These are phyloP conservation scores for Herminia tarsipennalis DNA, from an alignment of 2,888 invertebrate species.

Conservation along the genomic window DNA sequence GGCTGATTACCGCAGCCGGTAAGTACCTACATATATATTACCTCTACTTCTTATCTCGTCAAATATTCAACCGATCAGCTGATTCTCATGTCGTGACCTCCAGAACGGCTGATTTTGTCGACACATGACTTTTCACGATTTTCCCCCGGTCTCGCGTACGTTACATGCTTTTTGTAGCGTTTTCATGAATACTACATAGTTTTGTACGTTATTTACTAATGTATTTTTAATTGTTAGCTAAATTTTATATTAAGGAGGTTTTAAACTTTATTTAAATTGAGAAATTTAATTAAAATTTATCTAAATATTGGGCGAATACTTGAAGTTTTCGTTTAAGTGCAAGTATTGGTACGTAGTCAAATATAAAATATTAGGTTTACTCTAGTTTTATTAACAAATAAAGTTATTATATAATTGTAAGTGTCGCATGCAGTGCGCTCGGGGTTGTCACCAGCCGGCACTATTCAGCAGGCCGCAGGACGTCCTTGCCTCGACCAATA, in stretches of 20 bases:
- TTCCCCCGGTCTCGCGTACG: conserved; percentile 46
- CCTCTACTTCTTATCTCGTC: conserved; percentile 7
- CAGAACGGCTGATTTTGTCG: conserved; percentile 45
- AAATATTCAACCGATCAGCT: conserved; percentile 60
- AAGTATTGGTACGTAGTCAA: no score
- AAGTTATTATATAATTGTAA: conserved; percentile 35
- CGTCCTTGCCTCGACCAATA: conserved; percentile 60
- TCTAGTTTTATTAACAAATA: background rate
- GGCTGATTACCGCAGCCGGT: conserved; percentile 84
- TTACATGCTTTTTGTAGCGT: conserved; percentile 55
- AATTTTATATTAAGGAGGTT: background rate
- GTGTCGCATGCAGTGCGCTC: conserved; percentile 34
- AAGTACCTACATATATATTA: conserved; percentile 56
- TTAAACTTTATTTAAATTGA: background rate
- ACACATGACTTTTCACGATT: conserved; percentile 60
- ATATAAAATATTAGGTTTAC: background rate
- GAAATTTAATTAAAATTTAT: background rate
- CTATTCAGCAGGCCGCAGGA: conserved; percentile 41
- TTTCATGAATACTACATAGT: conserved; percentile 52
- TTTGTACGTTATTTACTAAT: conserved; percentile 44
- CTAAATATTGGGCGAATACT: no score
- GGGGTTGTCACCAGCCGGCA: conserved; percentile 54
- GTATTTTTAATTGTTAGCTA: background rate
- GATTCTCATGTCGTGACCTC: conserved; percentile 52
- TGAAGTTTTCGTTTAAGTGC: no score